A percentile compares a stretch with the other conserved stretches of the same genome.
These are phyloP conservation scores for Nemurella pictetii DNA, from an alignment of 2,888 invertebrate species.

Conservation along the genomic window DNA sequence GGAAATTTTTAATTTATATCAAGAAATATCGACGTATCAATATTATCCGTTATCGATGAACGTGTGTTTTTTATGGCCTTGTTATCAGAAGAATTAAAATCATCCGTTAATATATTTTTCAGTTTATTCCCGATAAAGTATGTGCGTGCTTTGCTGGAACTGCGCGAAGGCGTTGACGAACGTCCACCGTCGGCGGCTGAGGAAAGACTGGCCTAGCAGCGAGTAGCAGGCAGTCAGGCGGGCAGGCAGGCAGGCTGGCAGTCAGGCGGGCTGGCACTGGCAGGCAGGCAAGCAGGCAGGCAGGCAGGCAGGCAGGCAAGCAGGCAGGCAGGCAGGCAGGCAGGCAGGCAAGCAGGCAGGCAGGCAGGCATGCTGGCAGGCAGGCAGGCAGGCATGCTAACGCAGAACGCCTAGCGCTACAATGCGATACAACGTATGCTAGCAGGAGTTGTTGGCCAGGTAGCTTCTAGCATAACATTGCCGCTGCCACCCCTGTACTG, in stretches of 20 bases:
- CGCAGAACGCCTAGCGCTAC: too few relatives aligned
- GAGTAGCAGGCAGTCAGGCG: not conserved
- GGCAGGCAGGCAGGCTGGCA: too few relatives aligned
- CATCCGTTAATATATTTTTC: not conserved
- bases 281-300: not conserved
- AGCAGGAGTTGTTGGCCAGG: too few relatives aligned
- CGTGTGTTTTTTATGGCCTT: not conserved
- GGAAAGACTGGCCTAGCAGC: not conserved
- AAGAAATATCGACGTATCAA: not conserved
- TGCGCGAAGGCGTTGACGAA: not conserved
- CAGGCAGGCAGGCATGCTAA: not conserved
- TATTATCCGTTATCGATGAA: not conserved
- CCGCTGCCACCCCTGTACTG: too few relatives aligned
- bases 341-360: too few relatives aligned
- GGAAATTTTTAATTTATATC: not conserved
- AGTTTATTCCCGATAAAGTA: not conserved
- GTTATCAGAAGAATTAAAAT: not conserved
- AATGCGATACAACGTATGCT: too few relatives aligned
- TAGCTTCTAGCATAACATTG: too few relatives aligned
- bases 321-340: too few relatives aligned
- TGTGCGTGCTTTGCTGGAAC: not conserved
- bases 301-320: not conserved
- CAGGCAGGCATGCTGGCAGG: too few relatives aligned
- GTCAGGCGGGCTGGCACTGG: not conserved
- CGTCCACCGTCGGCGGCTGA: not conserved